Conservation (phyloP, 2,113 vertebrate genomes). For the Falcunculus frontatus region DNA sequence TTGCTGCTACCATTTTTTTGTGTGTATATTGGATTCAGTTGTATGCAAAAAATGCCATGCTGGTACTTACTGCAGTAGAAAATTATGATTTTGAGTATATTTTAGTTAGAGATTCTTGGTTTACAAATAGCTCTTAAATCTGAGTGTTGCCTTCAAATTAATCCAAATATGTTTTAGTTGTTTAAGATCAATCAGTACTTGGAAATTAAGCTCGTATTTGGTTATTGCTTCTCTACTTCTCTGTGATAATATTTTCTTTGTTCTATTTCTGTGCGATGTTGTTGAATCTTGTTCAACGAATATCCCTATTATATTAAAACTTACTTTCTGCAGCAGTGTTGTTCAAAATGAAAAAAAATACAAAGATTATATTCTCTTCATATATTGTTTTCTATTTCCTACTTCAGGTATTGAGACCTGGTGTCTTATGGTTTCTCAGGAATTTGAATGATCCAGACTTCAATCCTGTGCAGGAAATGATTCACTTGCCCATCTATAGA, state of each 20-base stretch:
- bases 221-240: not conserved
- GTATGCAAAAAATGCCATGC: not conserved
- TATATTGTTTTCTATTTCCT: not conserved
- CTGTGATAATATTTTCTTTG: not conserved
- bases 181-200: not conserved
- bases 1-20: not conserved
- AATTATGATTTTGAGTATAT: not conserved
- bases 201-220: not conserved
- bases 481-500: slow-evolving; percentile 93
- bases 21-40: not conserved
- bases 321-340: not conserved
- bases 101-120: not conserved
- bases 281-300: not conserved
- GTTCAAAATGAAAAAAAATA: not conserved
- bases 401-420: slow-evolving; percentile 89
- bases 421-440: slow-evolving; percentile 96
- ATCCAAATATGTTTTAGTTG: not conserved
- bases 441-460: slow-evolving; percentile 98
- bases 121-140: not conserved
- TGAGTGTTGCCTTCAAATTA: not conserved
- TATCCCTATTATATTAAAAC: not conserved
- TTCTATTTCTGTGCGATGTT: not conserved
- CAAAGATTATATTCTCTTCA: not conserved
- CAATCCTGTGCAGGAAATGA: slow-evolving; percentile 98
- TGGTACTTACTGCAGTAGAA: not conserved